phyloP scores from a whole-genome alignment of 2,888 invertebrate genomes.

The Watsonalla binaria region DNA sequence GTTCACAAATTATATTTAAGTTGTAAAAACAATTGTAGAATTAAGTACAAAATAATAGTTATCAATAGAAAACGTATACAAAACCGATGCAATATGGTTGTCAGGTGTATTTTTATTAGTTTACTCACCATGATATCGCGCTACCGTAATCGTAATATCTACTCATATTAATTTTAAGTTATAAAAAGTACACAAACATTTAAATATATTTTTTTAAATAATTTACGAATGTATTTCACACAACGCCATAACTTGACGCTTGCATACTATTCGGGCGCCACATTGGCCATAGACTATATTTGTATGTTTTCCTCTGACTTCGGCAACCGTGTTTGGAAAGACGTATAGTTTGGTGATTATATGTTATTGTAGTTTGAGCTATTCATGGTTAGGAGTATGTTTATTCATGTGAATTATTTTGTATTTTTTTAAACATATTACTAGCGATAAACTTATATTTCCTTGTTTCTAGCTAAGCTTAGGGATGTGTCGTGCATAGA shows the following conservation, averaged over 20 bases:
- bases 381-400: neutral
- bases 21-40: slow-evolving; percentile 19
- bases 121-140: slow-evolving; percentile 76
- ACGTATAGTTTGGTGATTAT: neutral
- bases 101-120: slow-evolving; percentile 38
- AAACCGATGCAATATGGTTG: slow-evolving; percentile 66
- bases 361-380: neutral
- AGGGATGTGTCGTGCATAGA: slow-evolving; percentile 8
- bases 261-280: slow-evolving; percentile 53
- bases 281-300: slow-evolving; percentile 65
- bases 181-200: slow-evolving; percentile 52
- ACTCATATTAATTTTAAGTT: slow-evolving; percentile 68
- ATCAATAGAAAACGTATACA: slow-evolving; percentile 57
- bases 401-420: neutral
- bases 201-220: slow-evolving; percentile 41
- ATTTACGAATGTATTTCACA: slow-evolving; percentile 53
- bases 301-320: slow-evolving; percentile 28
- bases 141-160: slow-evolving; percentile 78
- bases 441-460: neutral
- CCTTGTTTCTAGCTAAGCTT: slow-evolving; percentile 5
- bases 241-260: slow-evolving; percentile 71
- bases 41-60: slow-evolving; percentile 20
- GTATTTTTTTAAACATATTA: neutral
- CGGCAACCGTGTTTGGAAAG: neutral
- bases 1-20: neutral